phyloP scores from a whole-genome alignment of 2,888 invertebrate genomes.

The Orthonevra nobilis region DNA sequence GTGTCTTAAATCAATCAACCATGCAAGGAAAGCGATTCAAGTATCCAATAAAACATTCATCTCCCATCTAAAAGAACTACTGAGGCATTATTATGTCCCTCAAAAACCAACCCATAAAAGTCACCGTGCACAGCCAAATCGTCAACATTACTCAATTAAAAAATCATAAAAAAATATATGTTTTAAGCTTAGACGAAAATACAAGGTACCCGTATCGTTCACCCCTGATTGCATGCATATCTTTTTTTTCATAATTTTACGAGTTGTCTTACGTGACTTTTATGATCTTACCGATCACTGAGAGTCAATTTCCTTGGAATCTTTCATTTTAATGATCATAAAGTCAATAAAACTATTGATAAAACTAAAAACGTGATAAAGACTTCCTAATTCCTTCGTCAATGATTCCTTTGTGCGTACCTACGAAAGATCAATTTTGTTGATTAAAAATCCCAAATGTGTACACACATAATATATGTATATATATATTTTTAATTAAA shows the following conservation, averaged over 20 bases:
- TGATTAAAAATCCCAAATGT: background rate
- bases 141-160: conserved; percentile 16
- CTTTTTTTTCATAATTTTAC: conserved; percentile 34
- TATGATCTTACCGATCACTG: background rate
- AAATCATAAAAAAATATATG: conserved; percentile 25
- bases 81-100: no score
- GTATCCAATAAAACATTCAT: no score
- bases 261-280: conserved; percentile 4
- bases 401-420: background rate
- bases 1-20: no score
- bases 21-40: no score
- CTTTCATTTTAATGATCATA: background rate
- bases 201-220: conserved; percentile 33
- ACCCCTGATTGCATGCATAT: conserved; percentile 4
- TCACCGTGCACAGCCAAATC: no score
- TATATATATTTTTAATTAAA: background rate
- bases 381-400: no score
- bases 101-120: no score
- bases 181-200: conserved; percentile 2
- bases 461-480: no score
- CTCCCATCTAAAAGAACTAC: no score
- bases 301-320: background rate
- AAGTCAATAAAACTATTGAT: conserved; percentile 5
- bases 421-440: conserved; percentile 3
- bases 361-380: background rate